phyloP scores from a whole-genome alignment of 2,888 invertebrate genomes.

The Ichneumon xanthorius region DNA sequence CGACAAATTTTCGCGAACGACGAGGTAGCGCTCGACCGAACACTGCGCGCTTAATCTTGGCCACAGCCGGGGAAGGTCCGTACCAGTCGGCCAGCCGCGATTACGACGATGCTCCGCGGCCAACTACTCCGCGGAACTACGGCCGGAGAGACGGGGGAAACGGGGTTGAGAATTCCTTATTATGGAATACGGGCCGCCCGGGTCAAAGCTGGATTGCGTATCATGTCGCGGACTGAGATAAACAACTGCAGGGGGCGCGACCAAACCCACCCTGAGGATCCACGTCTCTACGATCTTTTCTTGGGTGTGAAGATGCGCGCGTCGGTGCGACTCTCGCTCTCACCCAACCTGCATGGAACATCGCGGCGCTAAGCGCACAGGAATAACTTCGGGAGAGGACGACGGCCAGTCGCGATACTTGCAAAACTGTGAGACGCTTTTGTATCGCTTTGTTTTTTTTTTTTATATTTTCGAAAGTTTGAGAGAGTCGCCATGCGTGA shows the following conservation, averaged over 20 bases:
- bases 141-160: background rate
- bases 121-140: background rate
- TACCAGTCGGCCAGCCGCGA: background rate
- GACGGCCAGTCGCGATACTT: background rate
- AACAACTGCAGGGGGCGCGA: slow-evolving; percentile 56
- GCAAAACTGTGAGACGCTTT: background rate
- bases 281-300: background rate
- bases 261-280: slow-evolving; percentile 9
- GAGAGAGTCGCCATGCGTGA: too few relatives aligned
- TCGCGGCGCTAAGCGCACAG: slow-evolving; percentile 28
- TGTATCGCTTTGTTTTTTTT: background rate
- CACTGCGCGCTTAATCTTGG: background rate
- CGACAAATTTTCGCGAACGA: background rate
- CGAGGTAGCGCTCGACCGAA: background rate
- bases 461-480: background rate
- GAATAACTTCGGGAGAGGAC: slow-evolving; percentile 30
- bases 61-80: background rate
- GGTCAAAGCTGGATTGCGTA: slow-evolving; percentile 56
- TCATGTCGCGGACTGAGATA: slow-evolving; percentile 52
- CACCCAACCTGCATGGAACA: slow-evolving; percentile 7
- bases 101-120: slow-evolving; percentile 6
- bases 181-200: slow-evolving; percentile 61
- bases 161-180: slow-evolving; percentile 51
- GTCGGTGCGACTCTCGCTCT: slow-evolving; percentile 7
- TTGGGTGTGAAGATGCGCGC: slow-evolving; percentile 38